Percentiles rank a stretch among this genome's conserved stretches.
phyloP scores from a whole-genome alignment of 2,888 invertebrate species.

The Lydus trimaculatus region DNA sequence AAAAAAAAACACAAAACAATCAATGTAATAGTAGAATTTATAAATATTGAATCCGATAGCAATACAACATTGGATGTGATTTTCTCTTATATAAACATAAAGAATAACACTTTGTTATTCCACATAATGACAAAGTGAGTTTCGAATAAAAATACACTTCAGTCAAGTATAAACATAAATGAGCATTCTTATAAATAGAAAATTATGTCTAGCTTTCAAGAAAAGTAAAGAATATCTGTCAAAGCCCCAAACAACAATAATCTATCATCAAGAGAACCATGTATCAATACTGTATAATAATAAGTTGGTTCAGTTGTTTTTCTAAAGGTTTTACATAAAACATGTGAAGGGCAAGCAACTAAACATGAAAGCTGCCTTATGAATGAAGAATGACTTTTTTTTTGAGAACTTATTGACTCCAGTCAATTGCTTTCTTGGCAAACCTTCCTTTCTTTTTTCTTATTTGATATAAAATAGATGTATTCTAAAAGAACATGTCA shows the following conservation, averaged over 20 bases:
- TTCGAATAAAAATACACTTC: not conserved
- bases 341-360: conserved; percentile 25
- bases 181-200: conserved; percentile 10
- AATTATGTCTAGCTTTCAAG: not conserved
- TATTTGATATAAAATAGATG: not conserved
- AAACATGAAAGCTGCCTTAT: conserved; percentile 29
- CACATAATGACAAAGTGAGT: not conserved
- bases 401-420: conserved; percentile 19
- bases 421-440: not conserved
- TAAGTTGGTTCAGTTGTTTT: conserved; percentile 15
- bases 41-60: too few species aligned
- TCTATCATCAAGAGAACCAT: conserved; percentile 20
- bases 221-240: not conserved
- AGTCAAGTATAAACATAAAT: not conserved
- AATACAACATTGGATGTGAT: too few species aligned
- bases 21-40: too few species aligned
- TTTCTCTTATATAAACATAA: not conserved
- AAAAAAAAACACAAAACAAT: too few species aligned
- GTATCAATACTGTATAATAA: conserved; percentile 21
- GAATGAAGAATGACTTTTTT: conserved; percentile 24
- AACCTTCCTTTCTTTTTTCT: conserved; percentile 16
- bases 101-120: not conserved
- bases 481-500: conserved; percentile 20
- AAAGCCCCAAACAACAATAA: conserved; percentile 13
- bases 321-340: conserved; percentile 25